These are phyloP conservation scores for Clarias batrachus DNA, from an alignment of 2,113 vertebrate species.

Conservation along the genomic window DNA sequence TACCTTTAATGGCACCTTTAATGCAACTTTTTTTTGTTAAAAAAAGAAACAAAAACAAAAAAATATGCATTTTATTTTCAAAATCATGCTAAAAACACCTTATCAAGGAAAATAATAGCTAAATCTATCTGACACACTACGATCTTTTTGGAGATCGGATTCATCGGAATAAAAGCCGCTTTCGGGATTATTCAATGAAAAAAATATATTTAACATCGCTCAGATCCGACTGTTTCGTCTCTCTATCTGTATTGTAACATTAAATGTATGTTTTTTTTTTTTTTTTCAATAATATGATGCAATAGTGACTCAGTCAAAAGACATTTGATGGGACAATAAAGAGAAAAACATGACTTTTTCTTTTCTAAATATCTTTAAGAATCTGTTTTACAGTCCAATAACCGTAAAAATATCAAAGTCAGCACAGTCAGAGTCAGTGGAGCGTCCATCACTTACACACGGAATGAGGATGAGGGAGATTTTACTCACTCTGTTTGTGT, in stretches of 20 bases:
- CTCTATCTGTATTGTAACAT: not conserved
- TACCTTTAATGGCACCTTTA: no score
- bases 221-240: not conserved
- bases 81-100: no score
- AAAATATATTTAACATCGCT: not conserved
- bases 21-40: no score
- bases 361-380: not conserved
- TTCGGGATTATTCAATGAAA: no score
- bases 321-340: not conserved
- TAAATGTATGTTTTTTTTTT: no score
- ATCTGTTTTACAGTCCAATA: not conserved
- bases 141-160: no score
- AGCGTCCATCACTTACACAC: not conserved
- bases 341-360: not conserved
- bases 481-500: slow-evolving; percentile 36
- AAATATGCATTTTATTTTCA: no score
- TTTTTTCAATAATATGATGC: not conserved
- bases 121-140: no score
- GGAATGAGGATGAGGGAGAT: not conserved
- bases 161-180: no score
- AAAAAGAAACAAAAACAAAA: no score
- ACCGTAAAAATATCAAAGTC: not conserved
- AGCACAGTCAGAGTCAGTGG: not conserved
- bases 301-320: not conserved
- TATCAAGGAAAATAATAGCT: no score